These are phyloP conservation scores for Vireo griseus DNA, from an alignment of 2,797 vertebrate genomes.

Conservation along the genomic window DNA sequence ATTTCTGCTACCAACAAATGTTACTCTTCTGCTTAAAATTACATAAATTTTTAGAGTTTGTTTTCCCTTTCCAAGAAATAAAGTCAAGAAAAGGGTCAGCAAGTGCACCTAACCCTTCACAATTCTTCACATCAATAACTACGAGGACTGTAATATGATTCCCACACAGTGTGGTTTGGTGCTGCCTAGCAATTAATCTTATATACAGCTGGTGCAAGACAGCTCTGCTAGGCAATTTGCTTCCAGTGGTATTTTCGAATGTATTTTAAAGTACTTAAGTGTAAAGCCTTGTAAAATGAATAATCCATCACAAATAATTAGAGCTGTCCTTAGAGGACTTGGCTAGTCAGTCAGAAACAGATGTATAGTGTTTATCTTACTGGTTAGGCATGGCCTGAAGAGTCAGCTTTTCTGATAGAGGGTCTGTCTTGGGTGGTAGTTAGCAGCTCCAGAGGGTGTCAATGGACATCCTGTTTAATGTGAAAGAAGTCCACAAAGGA, in stretches of 20 bases:
- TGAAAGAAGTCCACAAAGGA: not conserved
- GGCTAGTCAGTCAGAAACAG: not conserved
- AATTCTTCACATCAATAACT: not conserved
- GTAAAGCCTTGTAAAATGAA: not conserved
- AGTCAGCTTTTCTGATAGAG: not conserved
- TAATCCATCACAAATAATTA: not conserved
- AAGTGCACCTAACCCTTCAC: not conserved
- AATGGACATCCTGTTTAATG: not conserved
- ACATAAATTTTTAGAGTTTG: not conserved
- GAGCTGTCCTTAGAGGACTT: not conserved
- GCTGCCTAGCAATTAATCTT: conserved; percentile 4
- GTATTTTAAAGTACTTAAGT: conserved; percentile 9
- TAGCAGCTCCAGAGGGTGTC: not conserved
- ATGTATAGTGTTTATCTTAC: not conserved
- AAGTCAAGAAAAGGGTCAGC: not conserved
- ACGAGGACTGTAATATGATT: not conserved
- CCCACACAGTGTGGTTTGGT: not conserved
- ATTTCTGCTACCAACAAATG: not conserved
- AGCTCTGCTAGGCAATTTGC: not conserved
- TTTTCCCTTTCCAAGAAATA: not conserved
- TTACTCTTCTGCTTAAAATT: not conserved
- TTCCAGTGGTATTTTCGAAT: not conserved
- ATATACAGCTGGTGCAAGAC: not conserved
- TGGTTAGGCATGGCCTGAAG: not conserved
- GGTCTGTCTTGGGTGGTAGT: not conserved